Evolutionary conservation across 2,888 invertebrate species (phyloP), one percentile per base, ranked within the genome.

Genomic region (Elegia similella): DNA sequence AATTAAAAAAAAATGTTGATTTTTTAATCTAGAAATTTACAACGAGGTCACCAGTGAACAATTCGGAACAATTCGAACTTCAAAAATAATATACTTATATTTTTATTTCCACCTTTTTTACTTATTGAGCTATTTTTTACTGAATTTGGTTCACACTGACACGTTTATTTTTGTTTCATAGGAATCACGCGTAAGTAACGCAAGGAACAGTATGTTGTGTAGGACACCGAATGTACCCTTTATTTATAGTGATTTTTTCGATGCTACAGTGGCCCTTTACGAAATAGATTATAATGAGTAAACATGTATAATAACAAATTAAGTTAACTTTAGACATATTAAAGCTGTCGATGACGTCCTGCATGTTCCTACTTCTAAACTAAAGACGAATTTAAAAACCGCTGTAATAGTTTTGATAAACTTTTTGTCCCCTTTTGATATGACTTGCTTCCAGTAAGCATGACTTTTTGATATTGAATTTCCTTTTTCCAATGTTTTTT

Each of bases 121-220:
- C 67, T 65, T 67, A 58, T 59, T 65, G 67, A 64, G 60, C 65
- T 59, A 64, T 69, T 67, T 59, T 70, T 69, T 68, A 56, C 74
- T 59, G 62, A 54, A 69, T 77, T 78, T 69, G 67, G 75, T 78
- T 75, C 67, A 79, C 67, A 85, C 80, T 89, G 87, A 88, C 76
- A 75, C 69, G 67, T 69, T 73, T 85, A 80, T 91, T 90, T 91
- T 86, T 88, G 86, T 89, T 86, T 76, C 89, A 88, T 92, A 92
- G 92, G 92, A 92, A 92, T 86, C 92, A 92, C 88, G 92, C 91
- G 92, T 92, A 87, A 92, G 92, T 92, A 80, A 79, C 75, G 72
- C 72, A 70, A 73, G 70, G 72, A 78, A 76, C 80, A 73, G 86
- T 87, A 86, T 84, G 82, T 82, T 75, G 60, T 64, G 76, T 75